Conservation (phyloP, 2,888 invertebrate genomes). For the Eumerus sabulonum region DNA sequence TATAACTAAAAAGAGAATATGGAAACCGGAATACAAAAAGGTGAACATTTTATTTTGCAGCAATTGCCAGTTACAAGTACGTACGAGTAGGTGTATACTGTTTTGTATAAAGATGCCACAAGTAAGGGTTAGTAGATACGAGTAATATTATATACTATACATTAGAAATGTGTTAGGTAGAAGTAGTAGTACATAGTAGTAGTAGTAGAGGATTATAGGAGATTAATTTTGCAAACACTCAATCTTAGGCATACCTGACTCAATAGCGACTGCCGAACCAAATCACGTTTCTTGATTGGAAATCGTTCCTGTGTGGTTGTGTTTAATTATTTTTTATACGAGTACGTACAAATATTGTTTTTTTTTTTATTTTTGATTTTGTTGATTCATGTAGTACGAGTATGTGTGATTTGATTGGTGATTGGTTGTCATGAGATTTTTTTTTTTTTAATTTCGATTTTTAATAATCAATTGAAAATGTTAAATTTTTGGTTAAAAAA, state of each 20-base stretch:
- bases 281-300: slow-evolving; percentile 90
- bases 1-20: too few species aligned
- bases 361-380: slow-evolving; percentile 43
- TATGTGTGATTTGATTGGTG: slow-evolving; percentile 56
- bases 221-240: slow-evolving; percentile 59
- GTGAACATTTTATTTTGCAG: slow-evolving; percentile 3
- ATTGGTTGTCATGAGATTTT: slow-evolving; percentile 51
- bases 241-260: slow-evolving; percentile 72
- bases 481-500: slow-evolving; percentile 22
- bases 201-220: slow-evolving; percentile 32
- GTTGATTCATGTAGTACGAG: slow-evolving; percentile 48
- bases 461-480: slow-evolving; percentile 21
- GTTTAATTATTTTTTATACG: slow-evolving; percentile 2
- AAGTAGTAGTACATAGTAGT: slow-evolving; percentile 19
- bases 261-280: slow-evolving; percentile 83
- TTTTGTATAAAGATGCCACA: slow-evolving; percentile 26
- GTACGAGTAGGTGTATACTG: background rate
- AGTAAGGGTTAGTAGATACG: slow-evolving; percentile 24
- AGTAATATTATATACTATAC: background rate
- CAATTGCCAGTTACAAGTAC: slow-evolving; percentile 29
- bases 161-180: slow-evolving; percentile 9
- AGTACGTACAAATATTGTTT: slow-evolving; percentile 27
- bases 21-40: too few species aligned
- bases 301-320: slow-evolving; percentile 84
- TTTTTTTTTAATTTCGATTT: slow-evolving; percentile 8